Base-by-base conservation (phyloP, 1,140 invertebrate species). In the Holotrichia oblita region DNA sequence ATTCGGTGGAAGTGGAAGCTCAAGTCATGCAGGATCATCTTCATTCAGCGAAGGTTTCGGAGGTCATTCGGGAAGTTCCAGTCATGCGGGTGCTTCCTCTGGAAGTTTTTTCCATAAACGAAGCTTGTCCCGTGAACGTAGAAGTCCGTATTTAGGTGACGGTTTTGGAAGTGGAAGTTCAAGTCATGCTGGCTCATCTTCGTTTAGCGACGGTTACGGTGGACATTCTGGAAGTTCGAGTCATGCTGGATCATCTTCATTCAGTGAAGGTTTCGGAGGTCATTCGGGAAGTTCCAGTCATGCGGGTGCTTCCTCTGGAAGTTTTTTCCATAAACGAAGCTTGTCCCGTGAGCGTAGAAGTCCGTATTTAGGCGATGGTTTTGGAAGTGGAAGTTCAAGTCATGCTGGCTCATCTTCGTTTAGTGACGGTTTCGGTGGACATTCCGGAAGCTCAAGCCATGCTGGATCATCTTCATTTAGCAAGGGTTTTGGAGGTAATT, bases 371-470 rank as follows among this genome's bases (percentile, higher is more conserved):
- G 44, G 44, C 3, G n/a, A 17, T 20, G 17, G 24, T 27, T 20
- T 10, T n/a, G 59, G 59, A 64, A 64, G 59, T 22, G 59, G 59
- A n/a, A 64, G 59, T 27, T 64, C 59, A 64, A 64, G 59, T 17
- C 59, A 22, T 22, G 59, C 59, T 20, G 17, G 59, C 3, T 64
- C 59, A 8, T 64, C 59, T 20, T 64, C 59, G 17, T 64, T 64
- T 22, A 27, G 61, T 64, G 20, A 17, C 17, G 17, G 61, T 22
- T 20, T 20, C 10, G 61, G 61, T 22, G 61, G 61, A 4, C n/a
- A 12, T 12, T 48, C 44, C 0, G 44, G 44, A 48, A 48, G 44
- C 12, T 48, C 44, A 10, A 48, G 44, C 10, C 44, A 48, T 10
- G 44, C 44, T n/a, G n/a, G n/a, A n/a, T n/a, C n/a, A n/a, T n/a